Evolutionary conservation across 2,113 vertebrate genomes (phyloP).

Genomic region (Hystrix cristata): DNA sequence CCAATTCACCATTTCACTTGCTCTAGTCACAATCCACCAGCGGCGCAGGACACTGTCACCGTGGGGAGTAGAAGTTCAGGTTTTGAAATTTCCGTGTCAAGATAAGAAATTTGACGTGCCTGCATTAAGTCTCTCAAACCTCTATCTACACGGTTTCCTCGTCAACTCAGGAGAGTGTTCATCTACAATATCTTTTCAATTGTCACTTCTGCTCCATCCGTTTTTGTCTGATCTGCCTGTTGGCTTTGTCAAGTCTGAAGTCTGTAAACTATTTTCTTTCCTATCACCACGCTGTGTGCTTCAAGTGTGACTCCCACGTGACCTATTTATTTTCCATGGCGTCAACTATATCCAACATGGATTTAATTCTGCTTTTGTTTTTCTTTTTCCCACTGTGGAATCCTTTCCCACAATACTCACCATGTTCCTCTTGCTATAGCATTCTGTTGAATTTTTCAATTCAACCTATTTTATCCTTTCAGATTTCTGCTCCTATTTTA

Average conservation of each 20-base stretch:
- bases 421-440: background rate
- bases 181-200: background rate
- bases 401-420: background rate
- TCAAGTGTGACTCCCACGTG: background rate
- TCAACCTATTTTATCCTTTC: background rate
- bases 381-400: background rate
- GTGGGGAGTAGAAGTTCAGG: background rate
- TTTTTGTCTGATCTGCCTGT: background rate
- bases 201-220: constrained; percentile 3
- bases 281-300: background rate
- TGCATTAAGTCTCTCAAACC: background rate
- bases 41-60: background rate
- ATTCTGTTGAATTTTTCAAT: background rate
- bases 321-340: background rate
- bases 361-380: background rate
- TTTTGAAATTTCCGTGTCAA: background rate
- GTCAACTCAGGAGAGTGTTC: background rate
- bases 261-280: background rate
- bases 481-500: background rate
- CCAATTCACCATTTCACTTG: background rate
- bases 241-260: background rate
- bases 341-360: background rate
- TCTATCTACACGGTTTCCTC: background rate
- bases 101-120: background rate
- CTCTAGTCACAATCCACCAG: background rate